These are phyloP conservation scores for Thunnus maccoyii DNA, from an alignment of 2,113 vertebrate genomes.

Conservation along the genomic window DNA sequence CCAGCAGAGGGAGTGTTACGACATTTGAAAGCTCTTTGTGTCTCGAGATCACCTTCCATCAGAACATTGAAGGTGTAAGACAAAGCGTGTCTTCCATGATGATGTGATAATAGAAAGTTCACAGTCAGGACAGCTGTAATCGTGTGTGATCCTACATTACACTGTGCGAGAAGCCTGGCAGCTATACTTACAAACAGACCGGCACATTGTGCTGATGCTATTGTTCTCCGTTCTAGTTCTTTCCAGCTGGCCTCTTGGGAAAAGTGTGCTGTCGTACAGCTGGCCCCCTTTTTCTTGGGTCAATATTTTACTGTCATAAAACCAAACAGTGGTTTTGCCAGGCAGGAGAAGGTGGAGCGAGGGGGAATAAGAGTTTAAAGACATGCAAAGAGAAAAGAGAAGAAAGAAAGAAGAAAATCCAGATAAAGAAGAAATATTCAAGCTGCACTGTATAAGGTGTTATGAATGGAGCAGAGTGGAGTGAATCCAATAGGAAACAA, in stretches of 20 bases:
- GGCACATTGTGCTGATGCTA: constrained; percentile 22
- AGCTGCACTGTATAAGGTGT: neutral
- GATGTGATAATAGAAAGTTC: constrained; percentile 20
- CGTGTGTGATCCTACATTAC: constrained; percentile 3
- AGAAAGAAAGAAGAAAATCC: neutral
- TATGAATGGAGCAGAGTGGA: neutral
- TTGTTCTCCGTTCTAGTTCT: constrained; percentile 28
- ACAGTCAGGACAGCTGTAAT: constrained; percentile 35
- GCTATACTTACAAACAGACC: constrained; percentile 10
- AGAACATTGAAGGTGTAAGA: neutral
- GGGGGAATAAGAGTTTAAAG: neutral
- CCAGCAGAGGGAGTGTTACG: neutral
- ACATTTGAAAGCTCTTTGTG: neutral
- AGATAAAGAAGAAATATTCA: neutral
- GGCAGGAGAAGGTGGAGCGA: neutral
- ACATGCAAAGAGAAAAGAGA: too few relatives aligned
- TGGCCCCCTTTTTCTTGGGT: constrained; percentile 20
- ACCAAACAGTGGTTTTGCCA: constrained; percentile 8
- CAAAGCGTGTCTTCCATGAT: constrained; percentile 1
- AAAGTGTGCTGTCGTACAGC: constrained; percentile 36
- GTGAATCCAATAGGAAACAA: neutral
- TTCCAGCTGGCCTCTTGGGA: constrained; percentile 25
- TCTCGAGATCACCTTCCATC: neutral
- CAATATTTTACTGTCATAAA: constrained; percentile 56
- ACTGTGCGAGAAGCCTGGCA: constrained; percentile 2